Evolutionary conservation across 2,113 vertebrate species (phyloP).

Genomic region (Hypanus sabinus): DNA sequence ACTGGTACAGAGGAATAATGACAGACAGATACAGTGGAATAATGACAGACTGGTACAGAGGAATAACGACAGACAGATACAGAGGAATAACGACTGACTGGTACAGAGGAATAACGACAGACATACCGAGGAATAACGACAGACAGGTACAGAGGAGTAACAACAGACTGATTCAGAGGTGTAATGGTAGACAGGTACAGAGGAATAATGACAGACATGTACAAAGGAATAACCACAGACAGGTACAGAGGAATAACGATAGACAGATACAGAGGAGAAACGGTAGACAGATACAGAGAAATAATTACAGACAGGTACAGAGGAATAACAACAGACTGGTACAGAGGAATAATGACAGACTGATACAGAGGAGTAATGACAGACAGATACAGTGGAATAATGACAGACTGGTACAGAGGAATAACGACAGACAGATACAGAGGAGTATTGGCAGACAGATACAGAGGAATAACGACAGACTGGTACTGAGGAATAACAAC

Average conservation of each 20-base stretch:
- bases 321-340: neutral
- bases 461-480: neutral
- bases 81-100: neutral
- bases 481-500: too few relatives aligned
- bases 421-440: too few relatives aligned
- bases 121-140: neutral
- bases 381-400: too few relatives aligned
- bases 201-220: too few relatives aligned
- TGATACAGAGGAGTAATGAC: neutral
- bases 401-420: neutral
- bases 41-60: neutral
- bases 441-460: too few relatives aligned
- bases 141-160: too few relatives aligned
- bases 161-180: neutral
- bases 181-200: too few relatives aligned
- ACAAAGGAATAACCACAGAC: too few relatives aligned
- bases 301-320: neutral
- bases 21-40: neutral
- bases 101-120: too few relatives aligned
- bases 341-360: too few relatives aligned
- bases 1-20: too few relatives aligned
- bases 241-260: neutral
- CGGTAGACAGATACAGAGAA: neutral
- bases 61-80: neutral
- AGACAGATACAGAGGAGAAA: too few relatives aligned